phyloP scores from a whole-genome alignment of 2,888 invertebrate genomes.

The Drosophila anceps region DNA sequence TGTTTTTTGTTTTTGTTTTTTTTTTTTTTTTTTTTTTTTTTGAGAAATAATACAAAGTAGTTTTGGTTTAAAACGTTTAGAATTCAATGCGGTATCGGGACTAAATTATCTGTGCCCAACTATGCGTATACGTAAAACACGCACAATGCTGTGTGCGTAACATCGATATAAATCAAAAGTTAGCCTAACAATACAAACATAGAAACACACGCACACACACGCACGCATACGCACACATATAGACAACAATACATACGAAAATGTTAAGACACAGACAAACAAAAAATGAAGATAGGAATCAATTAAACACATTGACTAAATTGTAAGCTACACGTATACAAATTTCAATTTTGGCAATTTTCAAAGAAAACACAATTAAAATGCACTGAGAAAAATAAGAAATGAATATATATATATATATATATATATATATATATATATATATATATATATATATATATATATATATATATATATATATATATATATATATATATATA shows the following conservation, averaged over 20 bases:
- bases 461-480: slow-evolving; percentile 38
- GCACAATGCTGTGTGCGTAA: slow-evolving; percentile 1
- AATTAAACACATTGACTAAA: slow-evolving; percentile 24
- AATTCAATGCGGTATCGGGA: slow-evolving; percentile 14
- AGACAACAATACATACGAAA: slow-evolving; percentile 4
- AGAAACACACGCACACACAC: slow-evolving; percentile 12
- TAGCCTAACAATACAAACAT: slow-evolving; percentile 10
- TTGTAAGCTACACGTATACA: slow-evolving; percentile 31
- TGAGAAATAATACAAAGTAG: slow-evolving; percentile 40
- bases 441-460: slow-evolving; percentile 38
- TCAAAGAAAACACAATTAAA: background rate
- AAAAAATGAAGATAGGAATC: background rate
- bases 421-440: slow-evolving; percentile 38
- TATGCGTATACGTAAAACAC: slow-evolving; percentile 29
- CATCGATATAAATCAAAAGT: background rate
- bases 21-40: background rate
- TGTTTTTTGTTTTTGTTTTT: slow-evolving; percentile 9
- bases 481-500: slow-evolving; percentile 38
- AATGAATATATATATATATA: slow-evolving; percentile 34
- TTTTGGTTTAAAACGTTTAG: slow-evolving; percentile 4
- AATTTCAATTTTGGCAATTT: slow-evolving; percentile 24
- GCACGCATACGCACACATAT: slow-evolving; percentile 18
- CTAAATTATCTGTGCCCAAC: slow-evolving; percentile 14
- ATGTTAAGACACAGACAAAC: background rate
- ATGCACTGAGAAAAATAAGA: background rate